Evolutionary conservation across 2,113 vertebrate species (phyloP).

Genomic region (Tangachromis dhanisi): DNA sequence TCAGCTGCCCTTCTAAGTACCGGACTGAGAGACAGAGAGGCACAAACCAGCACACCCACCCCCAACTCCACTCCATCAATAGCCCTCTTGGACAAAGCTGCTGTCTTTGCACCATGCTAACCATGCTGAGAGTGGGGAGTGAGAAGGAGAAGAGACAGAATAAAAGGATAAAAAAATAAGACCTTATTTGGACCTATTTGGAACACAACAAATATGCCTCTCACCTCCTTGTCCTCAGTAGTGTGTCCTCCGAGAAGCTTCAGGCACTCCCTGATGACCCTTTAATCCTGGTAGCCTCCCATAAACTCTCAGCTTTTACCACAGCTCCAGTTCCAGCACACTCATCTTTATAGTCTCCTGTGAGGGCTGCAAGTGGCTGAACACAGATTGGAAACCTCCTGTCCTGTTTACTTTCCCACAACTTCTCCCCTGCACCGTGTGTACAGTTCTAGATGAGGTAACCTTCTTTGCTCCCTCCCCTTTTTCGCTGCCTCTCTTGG

Average conservation of each 20-base stretch:
- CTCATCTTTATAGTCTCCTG: constrained; percentile 34
- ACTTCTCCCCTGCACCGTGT: constrained; percentile 52
- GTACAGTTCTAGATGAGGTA: constrained; percentile 47
- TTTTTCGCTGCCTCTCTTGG: not conserved
- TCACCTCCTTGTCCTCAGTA: constrained; percentile 63
- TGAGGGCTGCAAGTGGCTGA: constrained; percentile 25
- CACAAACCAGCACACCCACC: constrained; percentile 9
- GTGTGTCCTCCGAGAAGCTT: constrained; percentile 52
- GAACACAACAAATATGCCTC: constrained; percentile 12
- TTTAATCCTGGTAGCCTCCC: constrained; percentile 56
- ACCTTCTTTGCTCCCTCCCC: constrained; percentile 33
- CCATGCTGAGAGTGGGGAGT: constrained; percentile 10
- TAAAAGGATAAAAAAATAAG: not conserved
- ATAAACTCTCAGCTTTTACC: constrained; percentile 39
- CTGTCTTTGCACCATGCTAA: constrained; percentile 53
- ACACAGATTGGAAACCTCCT: constrained; percentile 37
- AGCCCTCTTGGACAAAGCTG: constrained; percentile 33
- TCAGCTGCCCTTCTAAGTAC: constrained; percentile 1
- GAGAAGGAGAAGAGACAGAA: not conserved
- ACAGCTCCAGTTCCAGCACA: constrained; percentile 21
- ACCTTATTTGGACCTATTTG: not conserved
- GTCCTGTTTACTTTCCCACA: constrained; percentile 71
- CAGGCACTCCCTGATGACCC: constrained; percentile 49
- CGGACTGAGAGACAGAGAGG: constrained; percentile 1
- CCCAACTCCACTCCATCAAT: not conserved